These are phyloP conservation scores for Cephus sareptanus DNA, from an alignment of 2,888 invertebrate genomes.

Conservation along the genomic window DNA sequence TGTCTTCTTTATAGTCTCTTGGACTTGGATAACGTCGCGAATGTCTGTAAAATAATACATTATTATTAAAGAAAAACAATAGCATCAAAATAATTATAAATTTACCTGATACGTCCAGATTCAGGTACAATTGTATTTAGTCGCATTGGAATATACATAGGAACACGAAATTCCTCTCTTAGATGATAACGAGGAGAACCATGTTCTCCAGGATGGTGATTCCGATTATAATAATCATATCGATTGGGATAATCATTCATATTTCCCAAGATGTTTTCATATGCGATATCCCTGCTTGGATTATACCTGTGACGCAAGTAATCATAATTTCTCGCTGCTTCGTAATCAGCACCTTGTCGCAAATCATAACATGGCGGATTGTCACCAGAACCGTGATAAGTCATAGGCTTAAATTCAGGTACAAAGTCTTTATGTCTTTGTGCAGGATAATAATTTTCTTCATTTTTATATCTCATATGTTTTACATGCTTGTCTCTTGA, in stretches of 20 bases:
- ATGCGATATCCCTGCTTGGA: neutral
- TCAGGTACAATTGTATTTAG: neutral
- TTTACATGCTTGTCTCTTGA: neutral
- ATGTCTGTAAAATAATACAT: neutral
- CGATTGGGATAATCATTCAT: conserved; percentile 28
- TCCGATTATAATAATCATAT: conserved; percentile 15
- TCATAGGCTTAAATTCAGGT: neutral
- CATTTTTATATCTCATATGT: neutral
- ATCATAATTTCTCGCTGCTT: conserved; percentile 7
- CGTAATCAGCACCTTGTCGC: neutral
- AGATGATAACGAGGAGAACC: conserved; percentile 2
- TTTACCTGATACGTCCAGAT: neutral
- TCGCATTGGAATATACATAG: neutral
- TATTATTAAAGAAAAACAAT: neutral
- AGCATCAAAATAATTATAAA: neutral
- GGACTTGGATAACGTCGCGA: neutral
- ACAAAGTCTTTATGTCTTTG: neutral
- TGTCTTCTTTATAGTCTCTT: neutral
- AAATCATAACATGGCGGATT: conserved; percentile 8
- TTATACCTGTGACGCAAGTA: neutral
- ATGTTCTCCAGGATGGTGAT: conserved; percentile 2
- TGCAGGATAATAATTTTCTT: conserved; percentile 1
- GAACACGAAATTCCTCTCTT: conserved; percentile 8
- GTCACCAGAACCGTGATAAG: conserved; percentile 8
- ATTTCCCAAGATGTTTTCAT: conserved; percentile 22